Base-by-base conservation (phyloP, 64 coral and sea anemone genomes). In the Dendronephthya gigantea region DNA sequence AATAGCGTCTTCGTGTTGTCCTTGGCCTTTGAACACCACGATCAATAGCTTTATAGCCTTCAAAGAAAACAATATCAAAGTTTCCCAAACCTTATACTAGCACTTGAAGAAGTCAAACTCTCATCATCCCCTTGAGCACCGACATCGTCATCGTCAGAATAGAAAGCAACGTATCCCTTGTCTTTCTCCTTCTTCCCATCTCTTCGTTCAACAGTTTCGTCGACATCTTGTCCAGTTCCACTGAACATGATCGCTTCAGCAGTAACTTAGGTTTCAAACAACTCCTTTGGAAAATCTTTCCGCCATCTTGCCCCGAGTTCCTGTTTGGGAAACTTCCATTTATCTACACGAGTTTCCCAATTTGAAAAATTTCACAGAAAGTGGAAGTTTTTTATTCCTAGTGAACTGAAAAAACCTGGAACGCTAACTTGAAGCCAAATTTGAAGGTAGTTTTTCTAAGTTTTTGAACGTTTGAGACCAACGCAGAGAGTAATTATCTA, bases 161-260 rank as follows among this genome's bases (percentile, higher is more conserved):
- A 92, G 87, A 98, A 98, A 1, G 95, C 95, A 9, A 90, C 75
- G 32, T 98, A 98, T 5, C 95, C 95, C 84, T 93, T 93, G n/a
- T 93, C 92, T n/a, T 93, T 97, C 16, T 98, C 37, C 83, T 96
- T 96, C 56, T 93, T 98, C 40, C 85, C 86, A 50, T 98, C 84
- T 72, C 90, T 87, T 84, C 92, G 69, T 2, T 88, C 95, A 1
- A 93, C 94, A 39, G 93, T 89, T 87, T 97, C 94, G 22, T 92
- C 86, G 35, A 34, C 72, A 35, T 79, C 72, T 79, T 34, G 72
- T 12, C 19, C 29, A 0, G 30, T 38, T 33, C 2, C 72, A 79
- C 72, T 79, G 36, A 79, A 79, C 72, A 79, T 79, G 19, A 79
- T 79, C 58, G 22, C 58, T 34, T 39, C 19, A 62, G 55, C 25